phyloP scores from a whole-genome alignment of 2,113 vertebrate species.

The Hippotragus niger region DNA sequence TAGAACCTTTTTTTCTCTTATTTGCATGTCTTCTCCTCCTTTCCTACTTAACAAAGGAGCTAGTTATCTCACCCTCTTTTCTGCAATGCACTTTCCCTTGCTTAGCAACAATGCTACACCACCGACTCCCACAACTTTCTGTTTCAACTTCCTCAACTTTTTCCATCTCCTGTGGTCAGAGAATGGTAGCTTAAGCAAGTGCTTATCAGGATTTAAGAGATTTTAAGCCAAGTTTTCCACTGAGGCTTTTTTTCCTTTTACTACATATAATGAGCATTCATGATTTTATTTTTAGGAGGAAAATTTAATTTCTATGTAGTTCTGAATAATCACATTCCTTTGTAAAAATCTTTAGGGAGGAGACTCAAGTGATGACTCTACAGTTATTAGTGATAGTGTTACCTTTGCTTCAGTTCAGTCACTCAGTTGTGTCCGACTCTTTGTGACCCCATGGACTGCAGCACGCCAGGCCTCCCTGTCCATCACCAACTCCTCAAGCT shows the following conservation, averaged over 20 bases:
- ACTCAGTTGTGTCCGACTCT: rapidly evolving
- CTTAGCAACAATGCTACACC: not conserved
- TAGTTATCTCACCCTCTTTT: not conserved
- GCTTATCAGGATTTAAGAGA: not conserved
- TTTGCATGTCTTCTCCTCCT: not conserved
- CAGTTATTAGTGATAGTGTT: not conserved
- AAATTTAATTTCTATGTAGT: not conserved
- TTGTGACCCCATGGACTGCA: not conserved
- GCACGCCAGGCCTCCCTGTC: not conserved
- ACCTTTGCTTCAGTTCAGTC: not conserved
- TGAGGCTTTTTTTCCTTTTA: not conserved
- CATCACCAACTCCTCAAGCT: not conserved
- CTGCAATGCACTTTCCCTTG: not conserved
- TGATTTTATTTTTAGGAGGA: not conserved
- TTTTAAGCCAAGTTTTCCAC: not conserved
- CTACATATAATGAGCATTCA: not conserved
- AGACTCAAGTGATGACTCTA: not conserved
- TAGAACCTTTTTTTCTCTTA: not conserved
- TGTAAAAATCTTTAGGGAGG: not conserved
- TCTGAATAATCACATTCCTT: not conserved
- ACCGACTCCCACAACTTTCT: not conserved
- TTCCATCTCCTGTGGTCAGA: not conserved
- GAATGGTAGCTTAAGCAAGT: not conserved
- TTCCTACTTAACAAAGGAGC: not conserved
- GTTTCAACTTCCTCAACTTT: not conserved